phyloP scores from a whole-genome alignment of 2,888 invertebrate species.

The Hypercompe scribonia region DNA sequence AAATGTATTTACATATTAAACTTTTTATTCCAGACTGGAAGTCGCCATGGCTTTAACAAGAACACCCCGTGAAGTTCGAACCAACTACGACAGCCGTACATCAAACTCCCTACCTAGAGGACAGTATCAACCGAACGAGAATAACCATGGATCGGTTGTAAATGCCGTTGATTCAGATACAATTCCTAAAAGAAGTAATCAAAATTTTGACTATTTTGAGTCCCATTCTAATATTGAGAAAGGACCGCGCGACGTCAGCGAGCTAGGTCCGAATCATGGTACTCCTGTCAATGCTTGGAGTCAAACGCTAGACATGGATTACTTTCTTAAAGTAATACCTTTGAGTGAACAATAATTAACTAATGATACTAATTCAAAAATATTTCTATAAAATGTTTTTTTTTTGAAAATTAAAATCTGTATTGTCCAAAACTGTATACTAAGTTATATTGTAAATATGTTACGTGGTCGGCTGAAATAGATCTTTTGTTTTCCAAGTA shows the following conservation, averaged over 20 bases:
- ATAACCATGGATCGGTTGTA: neutral
- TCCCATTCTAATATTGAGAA: neutral
- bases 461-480: neutral
- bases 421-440: neutral
- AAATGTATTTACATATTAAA: no score
- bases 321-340: neutral
- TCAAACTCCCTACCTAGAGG: neutral
- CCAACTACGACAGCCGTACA: neutral
- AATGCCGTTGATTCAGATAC: neutral
- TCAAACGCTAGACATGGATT: neutral
- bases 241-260: neutral
- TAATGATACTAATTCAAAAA: neutral
- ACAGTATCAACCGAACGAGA: neutral
- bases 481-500: neutral
- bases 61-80: neutral
- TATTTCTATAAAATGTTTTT: neutral
- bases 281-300: neutral
- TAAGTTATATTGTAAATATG: neutral
- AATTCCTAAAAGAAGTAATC: neutral
- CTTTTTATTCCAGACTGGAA: neutral
- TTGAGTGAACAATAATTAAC: neutral
- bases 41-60: neutral
- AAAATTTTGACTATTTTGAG: neutral
- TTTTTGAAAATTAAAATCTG: neutral
- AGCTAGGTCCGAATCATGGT: neutral